Evolutionary conservation across 2,888 invertebrate genomes (phyloP), one percentile per base, ranked within the genome.

Genomic region (Trichopoda pennipes): DNA sequence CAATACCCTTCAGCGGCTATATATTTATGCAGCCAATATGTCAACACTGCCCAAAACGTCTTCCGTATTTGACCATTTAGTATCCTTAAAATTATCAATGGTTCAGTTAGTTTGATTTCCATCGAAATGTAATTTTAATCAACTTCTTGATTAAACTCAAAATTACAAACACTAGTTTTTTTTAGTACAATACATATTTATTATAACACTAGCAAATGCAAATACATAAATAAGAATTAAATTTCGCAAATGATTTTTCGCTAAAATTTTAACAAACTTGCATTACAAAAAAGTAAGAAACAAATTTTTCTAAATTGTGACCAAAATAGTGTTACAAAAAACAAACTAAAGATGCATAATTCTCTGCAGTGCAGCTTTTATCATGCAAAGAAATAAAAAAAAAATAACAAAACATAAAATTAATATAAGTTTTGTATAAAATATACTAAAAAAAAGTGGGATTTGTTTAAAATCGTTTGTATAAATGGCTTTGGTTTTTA

Each of bases 401-500:
- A 63, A 55, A 51, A 63, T 8, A 56, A 64, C 35, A 23, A 61
- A 58, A 66, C 10, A 61, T 47, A n/a, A 73, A 47, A 32, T 56
- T 21, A 32, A 58, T n/a, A 72, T 58, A 66, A 69, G 55, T 58
- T 66, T 76, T 58, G 23, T 47, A 64, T 3, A 66, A 51, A 56
- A 42, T 35, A 19, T 58, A 49, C 49, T 38, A 56, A 64, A 68
- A n/a, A 68, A 19, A 58, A 38, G 28, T 60, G 60, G 61, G 60
- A 35, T 72, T 64, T 73, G n/a, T 74, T 75, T 53, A 68, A 75
- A 77, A 64, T 78, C 49, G 53, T 63, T 42, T 73, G 47, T 81
- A 66, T 74, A 73, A 76, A 85, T 85, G 83, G 83, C 85, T 85
- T 85, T 85, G 85, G 85, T 81, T 84, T 83, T 64, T 64, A 77